Evolutionary conservation across 2,797 vertebrate genomes (phyloP).

Genomic region (Lepilemur septentrionalis): DNA sequence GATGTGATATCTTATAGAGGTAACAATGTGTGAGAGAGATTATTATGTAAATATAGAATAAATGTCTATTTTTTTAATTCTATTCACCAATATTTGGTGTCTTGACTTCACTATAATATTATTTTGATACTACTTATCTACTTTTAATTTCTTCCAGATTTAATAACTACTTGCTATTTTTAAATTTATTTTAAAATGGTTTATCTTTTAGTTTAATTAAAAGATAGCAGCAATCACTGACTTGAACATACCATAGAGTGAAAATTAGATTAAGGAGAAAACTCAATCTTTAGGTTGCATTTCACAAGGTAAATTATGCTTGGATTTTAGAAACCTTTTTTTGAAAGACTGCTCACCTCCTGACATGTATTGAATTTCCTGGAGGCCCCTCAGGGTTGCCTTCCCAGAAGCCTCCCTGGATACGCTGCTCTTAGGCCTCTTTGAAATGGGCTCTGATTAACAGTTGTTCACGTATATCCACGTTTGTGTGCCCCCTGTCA

Average conservation of each 20-base stretch:
- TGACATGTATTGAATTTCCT: not conserved
- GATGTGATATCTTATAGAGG: not conserved
- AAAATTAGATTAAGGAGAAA: not conserved
- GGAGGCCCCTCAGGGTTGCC: too few relatives aligned
- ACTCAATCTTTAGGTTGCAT: not conserved
- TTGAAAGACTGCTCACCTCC: not conserved
- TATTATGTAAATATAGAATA: not conserved
- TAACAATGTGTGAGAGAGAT: not conserved
- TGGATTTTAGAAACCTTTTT: not conserved
- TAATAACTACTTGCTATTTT: not conserved
- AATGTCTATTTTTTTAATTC: not conserved
- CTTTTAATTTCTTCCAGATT: not conserved
- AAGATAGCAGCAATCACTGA: not conserved
- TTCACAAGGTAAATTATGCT: not conserved
- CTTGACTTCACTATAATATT: not conserved
- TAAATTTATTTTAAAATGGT: not conserved
- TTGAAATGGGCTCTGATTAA: not conserved
- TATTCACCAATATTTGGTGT: not conserved
- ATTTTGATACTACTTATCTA: not conserved
- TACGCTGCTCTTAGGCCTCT: not conserved
- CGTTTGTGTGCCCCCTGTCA: not conserved
- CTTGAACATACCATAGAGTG: not conserved
- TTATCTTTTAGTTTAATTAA: slow-evolving; percentile 15
- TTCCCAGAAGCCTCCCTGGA: not conserved
- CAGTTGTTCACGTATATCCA: accelerated